Percentiles rank a stretch among this genome's conserved stretches.
phyloP scores from a whole-genome alignment of 2,113 vertebrate species.

The Mungos mungo region DNA sequence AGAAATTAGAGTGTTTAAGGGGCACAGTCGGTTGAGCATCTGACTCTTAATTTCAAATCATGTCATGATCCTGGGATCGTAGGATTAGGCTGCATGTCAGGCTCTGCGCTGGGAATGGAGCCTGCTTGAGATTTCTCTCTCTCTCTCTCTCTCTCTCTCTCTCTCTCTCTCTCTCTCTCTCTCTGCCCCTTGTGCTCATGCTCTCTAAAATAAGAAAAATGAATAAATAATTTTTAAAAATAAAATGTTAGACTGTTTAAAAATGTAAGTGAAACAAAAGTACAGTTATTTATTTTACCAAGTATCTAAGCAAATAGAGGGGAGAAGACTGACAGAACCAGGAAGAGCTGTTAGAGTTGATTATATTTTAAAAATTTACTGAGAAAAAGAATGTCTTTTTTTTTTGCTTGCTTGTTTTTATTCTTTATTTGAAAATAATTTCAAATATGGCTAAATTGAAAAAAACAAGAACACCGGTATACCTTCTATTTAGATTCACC shows the following conservation, averaged over 20 bases:
- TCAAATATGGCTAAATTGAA: not conserved
- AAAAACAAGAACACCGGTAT: not conserved
- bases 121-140: too few relatives aligned
- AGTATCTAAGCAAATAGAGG: not conserved
- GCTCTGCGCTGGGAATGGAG: too few relatives aligned
- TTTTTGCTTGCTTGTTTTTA: constrained; percentile 7
- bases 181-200: too few relatives aligned
- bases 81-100: too few relatives aligned
- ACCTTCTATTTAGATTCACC: not conserved
- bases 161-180: too few relatives aligned
- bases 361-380: not conserved
- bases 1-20: constrained; percentile 5
- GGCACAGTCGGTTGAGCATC: too few relatives aligned
- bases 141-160: too few relatives aligned
- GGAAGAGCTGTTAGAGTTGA: not conserved
- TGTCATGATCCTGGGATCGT: too few relatives aligned
- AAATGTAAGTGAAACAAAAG: constrained; percentile 38
- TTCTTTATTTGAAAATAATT: constrained; percentile 27
- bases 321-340: not conserved
- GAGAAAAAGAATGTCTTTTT: not conserved
- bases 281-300: not conserved
- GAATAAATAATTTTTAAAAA: too few relatives aligned
- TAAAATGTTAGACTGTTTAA: not conserved
- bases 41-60: too few relatives aligned
- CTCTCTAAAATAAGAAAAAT: too few relatives aligned